These are phyloP conservation scores for Periophthalmodon schlosseri DNA, from an alignment of 2,113 vertebrate genomes.

Conservation along the genomic window DNA sequence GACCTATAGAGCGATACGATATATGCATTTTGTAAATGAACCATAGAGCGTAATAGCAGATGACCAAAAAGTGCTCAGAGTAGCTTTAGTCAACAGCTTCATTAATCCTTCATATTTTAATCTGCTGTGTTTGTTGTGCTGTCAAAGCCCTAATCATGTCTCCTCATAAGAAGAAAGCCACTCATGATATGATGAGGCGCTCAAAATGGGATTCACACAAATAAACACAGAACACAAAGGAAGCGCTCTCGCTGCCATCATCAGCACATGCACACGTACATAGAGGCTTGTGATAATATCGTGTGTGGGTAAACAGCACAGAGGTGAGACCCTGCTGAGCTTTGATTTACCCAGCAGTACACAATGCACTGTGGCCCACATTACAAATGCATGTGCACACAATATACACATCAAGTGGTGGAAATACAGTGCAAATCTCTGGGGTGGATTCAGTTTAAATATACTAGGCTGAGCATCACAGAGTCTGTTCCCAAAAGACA, in stretches of 20 bases:
- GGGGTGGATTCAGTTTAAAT: neutral
- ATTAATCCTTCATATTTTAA: conserved; percentile 25
- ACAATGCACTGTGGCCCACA: neutral
- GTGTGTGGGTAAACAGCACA: neutral
- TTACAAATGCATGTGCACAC: neutral
- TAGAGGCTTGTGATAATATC: neutral
- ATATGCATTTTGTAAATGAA: conserved; percentile 32
- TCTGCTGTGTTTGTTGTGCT: conserved; percentile 18
- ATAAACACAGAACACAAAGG: neutral
- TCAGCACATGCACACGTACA: neutral
- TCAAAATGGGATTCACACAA: neutral
- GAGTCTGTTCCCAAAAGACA: neutral
- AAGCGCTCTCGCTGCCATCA: neutral
- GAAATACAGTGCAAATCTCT: neutral
- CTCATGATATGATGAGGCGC: neutral
- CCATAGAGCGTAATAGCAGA: conserved; percentile 17
- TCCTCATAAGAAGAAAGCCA: neutral
- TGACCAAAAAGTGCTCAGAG: neutral
- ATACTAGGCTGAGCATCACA: neutral
- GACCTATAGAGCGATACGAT: conserved; percentile 3
- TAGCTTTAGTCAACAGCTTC: conserved; percentile 16
- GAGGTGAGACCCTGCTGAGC: conserved; percentile 9
- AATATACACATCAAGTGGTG: neutral
- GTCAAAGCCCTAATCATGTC: conserved; percentile 4
- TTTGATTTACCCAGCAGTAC: conserved; percentile 8